Evolutionary conservation across 2,113 vertebrate genomes (phyloP).

Genomic region (Takifugu flavidus): DNA sequence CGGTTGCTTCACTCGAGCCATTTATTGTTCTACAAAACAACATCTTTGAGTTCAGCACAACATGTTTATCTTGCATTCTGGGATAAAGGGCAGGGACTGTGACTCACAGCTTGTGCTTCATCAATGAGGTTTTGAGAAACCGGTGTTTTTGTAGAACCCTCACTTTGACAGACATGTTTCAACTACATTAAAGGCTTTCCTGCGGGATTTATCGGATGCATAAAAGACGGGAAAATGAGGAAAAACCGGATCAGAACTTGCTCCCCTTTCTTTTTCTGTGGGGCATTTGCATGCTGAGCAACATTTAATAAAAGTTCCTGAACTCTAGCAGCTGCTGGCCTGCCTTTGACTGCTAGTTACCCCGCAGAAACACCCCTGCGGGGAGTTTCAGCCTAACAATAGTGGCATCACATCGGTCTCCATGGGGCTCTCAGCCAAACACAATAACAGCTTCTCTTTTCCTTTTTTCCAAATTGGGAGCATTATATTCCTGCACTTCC

Average conservation of each 20-base stretch:
- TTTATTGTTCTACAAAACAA: not conserved
- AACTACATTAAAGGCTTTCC: slow-evolving; percentile 14
- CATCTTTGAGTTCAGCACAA: slow-evolving; percentile 4
- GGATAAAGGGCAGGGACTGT: slow-evolving; percentile 33
- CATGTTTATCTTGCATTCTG: slow-evolving; percentile 52
- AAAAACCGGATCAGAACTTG: slow-evolving; percentile 60
- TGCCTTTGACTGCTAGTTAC: slow-evolving; percentile 61
- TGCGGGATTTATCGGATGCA: not conserved
- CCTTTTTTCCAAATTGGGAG: slow-evolving; percentile 36
- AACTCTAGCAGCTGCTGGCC: slow-evolving; percentile 50
- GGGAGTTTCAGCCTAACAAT: slow-evolving; percentile 32
- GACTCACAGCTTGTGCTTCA: slow-evolving; percentile 20
- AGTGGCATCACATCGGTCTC: slow-evolving; percentile 27
- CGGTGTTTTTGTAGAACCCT: slow-evolving; percentile 30
- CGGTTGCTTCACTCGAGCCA: not conserved
- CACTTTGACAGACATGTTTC: slow-evolving; percentile 18
- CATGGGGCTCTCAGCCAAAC: slow-evolving; percentile 39
- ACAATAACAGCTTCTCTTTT: slow-evolving; percentile 53
- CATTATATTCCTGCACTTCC: slow-evolving; percentile 47
- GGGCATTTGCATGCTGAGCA: slow-evolving; percentile 26
- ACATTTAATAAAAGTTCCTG: slow-evolving; percentile 15
- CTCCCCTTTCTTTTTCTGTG: slow-evolving; percentile 23
- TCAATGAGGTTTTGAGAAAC: slow-evolving; percentile 27
- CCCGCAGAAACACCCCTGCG: slow-evolving; percentile 38
- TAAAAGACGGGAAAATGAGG: slow-evolving; percentile 6